Percentiles rank a stretch among this genome's conserved stretches.
These are phyloP conservation scores for Oncorhynchus mykiss DNA, from an alignment of 2,113 vertebrate species.

Conservation along the genomic window DNA sequence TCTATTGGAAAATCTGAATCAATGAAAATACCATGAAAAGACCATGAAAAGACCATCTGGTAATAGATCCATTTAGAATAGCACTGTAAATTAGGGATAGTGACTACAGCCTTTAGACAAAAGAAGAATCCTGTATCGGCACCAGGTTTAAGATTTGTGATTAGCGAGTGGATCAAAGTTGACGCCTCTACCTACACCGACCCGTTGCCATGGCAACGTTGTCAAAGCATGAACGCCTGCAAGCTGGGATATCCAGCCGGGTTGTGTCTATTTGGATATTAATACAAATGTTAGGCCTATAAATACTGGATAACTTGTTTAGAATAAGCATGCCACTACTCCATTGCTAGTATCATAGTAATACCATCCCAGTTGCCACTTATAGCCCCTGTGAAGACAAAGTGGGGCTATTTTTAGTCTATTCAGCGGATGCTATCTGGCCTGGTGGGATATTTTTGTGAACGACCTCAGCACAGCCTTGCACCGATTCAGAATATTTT, in stretches of 20 bases:
- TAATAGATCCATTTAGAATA: no score
- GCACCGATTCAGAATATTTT: conserved; percentile 55
- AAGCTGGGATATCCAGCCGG: conserved; percentile 22
- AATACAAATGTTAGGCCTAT: conserved; percentile 52
- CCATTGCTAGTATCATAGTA: conserved; percentile 52
- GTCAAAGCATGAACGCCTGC: conserved; percentile 11
- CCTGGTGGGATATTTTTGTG: conserved; percentile 47
- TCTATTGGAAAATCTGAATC: not conserved
- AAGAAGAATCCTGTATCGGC: no score
- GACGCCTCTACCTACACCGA: conserved; percentile 1
- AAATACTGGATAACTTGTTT: conserved; percentile 61
- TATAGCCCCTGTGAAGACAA: conserved; percentile 61
- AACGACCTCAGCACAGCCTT: conserved; percentile 45
- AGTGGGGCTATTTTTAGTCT: conserved; percentile 59
- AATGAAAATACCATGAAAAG: not conserved
- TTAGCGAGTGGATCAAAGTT: conserved; percentile 13
- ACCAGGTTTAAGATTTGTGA: conserved; percentile 1
- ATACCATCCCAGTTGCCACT: conserved; percentile 53
- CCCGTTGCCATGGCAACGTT: not conserved
- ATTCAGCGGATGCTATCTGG: conserved; percentile 48
- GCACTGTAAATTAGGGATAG: no score
- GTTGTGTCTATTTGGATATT: conserved; percentile 38
- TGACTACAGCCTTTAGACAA: no score
- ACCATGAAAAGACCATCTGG: not conserved
- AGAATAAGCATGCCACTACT: conserved; percentile 54